These are phyloP conservation scores for Nebria salina DNA, from an alignment of 2,888 invertebrate species.

Conservation along the genomic window DNA sequence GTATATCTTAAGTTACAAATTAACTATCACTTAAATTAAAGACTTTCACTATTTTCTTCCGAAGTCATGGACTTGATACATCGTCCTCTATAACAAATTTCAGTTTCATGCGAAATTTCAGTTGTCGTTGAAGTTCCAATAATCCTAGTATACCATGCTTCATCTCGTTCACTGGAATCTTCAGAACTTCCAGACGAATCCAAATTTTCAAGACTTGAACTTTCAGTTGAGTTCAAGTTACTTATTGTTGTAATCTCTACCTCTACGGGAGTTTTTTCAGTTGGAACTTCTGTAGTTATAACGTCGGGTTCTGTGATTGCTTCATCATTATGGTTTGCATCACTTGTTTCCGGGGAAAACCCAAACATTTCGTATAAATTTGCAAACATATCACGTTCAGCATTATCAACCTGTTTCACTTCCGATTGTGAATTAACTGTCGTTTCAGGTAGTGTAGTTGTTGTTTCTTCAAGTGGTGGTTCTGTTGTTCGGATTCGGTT, in stretches of 20 bases:
- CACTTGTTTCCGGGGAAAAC: slow-evolving; percentile 48
- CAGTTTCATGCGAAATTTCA: slow-evolving; percentile 85
- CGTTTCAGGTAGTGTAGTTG: slow-evolving; percentile 55
- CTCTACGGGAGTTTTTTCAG: slow-evolving; percentile 43
- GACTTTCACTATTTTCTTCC: slow-evolving; percentile 39
- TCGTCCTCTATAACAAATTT: slow-evolving; percentile 87
- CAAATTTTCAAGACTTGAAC: slow-evolving; percentile 20
- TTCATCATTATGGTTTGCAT: background rate
- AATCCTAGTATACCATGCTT: slow-evolving; percentile 66
- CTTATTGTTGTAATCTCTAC: slow-evolving; percentile 43
- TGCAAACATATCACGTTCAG: slow-evolving; percentile 55
- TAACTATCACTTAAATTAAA: slow-evolving; percentile 40
- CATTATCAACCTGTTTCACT: slow-evolving; percentile 55
- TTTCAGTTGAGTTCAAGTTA: slow-evolving; percentile 42
- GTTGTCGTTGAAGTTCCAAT: slow-evolving; percentile 83
- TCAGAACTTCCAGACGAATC: slow-evolving; percentile 17
- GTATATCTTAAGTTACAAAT: slow-evolving; percentile 13
- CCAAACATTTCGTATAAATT: slow-evolving; percentile 60
- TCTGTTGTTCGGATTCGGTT: slow-evolving; percentile 41
- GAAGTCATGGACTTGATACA: slow-evolving; percentile 73
- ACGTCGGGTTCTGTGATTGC: slow-evolving; percentile 50
- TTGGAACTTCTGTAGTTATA: slow-evolving; percentile 33
- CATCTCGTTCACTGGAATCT: slow-evolving; percentile 20
- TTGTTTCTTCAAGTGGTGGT: slow-evolving; percentile 50
- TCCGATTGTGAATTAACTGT: slow-evolving; percentile 50